Evolutionary conservation across 2,797 vertebrate genomes (phyloP).

Genomic region (Cossypha dichroa): DNA sequence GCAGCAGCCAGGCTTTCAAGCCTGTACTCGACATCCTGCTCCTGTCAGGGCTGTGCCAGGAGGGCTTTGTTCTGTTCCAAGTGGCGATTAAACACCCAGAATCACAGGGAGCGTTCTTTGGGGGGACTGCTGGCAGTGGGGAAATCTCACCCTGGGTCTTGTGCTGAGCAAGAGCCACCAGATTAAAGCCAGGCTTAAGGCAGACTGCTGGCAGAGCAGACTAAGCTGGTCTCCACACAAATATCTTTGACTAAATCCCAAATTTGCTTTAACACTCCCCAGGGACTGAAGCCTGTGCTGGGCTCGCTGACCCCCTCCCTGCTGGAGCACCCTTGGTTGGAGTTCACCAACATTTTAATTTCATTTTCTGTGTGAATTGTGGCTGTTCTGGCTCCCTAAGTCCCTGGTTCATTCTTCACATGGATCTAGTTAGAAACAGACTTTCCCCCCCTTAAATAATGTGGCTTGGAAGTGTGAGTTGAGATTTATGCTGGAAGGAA

Average conservation of each 20-base stretch:
- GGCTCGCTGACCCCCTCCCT: not conserved
- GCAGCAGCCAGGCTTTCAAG: not conserved
- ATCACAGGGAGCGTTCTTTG: rapidly evolving
- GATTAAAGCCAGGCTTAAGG: not conserved
- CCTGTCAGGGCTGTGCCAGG: not conserved
- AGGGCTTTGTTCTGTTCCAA: not conserved
- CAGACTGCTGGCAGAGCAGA: not conserved
- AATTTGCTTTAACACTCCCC: not conserved
- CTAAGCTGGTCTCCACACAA: not conserved
- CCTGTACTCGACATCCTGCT: not conserved
- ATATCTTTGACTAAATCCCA: not conserved
- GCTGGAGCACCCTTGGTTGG: not conserved
- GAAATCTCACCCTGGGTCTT: not conserved
- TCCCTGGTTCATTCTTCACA: constrained; percentile 21
- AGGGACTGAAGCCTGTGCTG: not conserved
- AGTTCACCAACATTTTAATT: not conserved
- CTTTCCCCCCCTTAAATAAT: not conserved
- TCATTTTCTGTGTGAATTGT: not conserved
- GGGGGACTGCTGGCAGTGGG: rapidly evolving
- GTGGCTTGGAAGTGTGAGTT: not conserved
- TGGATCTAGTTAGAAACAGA: not conserved
- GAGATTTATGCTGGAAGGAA: not conserved
- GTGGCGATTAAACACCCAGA: not conserved
- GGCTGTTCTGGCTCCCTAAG: not conserved
- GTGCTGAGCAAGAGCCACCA: not conserved